Evolutionary conservation across 2,797 vertebrate species (phyloP), one percentile per base, ranked within the genome.

Genomic region (Lindbergichthys nudifrons): DNA sequence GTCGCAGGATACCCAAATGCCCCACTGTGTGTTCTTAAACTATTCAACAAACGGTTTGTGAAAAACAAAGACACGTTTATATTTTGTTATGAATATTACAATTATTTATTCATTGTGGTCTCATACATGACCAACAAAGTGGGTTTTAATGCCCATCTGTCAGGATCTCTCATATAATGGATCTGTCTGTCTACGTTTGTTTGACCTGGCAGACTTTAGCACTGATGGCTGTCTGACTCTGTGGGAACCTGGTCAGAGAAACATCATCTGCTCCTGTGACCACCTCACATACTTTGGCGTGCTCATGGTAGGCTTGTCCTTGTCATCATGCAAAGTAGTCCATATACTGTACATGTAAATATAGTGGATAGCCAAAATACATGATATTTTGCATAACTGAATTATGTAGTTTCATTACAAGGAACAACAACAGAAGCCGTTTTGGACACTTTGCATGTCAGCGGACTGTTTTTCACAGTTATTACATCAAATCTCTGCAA

Each of bases 241-340:
- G 1, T 76, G 79, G 85, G 0, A 42, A 2, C 13, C 0, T 1
- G 56, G 32, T 45, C 32, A 70, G 54, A 61, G 12, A 56, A 0
- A 67, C 0, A 2, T 89, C 73, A 90, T 63, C 71, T 92, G 91
- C 61, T 82, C 68, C 61, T 89, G 87, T 59, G 3, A 88, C 43
- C 91, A 90, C 72, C 75, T 92, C 73, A 92, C 91, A 12, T 89
- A 81, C 79, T 92, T 90, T 1, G 88, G 57, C 15, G 48, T 92
- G 10, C 85, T 92, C 18, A 4, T 92, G 84, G 91, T 92, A 84
- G 36, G 81, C 26, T 7, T 11, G 30, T 54, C 12, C 26, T 7
- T 11, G 30, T 54, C 12, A 5, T 43, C 26, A 14, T 10, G n/a
- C 9, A 14, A 53, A 26, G 13, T 43, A 58, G 2, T 32, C 30